Conservation (phyloP, 35 echinoderm and acorn worm species). For the Patiria miniata region DNA sequence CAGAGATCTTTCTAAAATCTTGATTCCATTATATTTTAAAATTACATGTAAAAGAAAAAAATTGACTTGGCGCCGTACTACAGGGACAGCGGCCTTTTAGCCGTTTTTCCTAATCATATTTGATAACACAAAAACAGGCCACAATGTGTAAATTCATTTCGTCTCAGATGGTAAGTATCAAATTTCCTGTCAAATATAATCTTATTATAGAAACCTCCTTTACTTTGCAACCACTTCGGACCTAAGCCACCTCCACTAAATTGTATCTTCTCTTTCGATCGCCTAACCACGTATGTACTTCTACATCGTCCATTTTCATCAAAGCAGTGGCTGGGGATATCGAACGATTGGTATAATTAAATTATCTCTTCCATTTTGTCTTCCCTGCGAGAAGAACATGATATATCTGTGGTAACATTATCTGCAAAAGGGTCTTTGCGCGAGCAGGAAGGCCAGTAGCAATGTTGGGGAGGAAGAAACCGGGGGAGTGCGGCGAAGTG, state of each 20-base stretch:
- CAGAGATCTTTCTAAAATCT: too few relatives aligned
- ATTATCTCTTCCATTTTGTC: neutral
- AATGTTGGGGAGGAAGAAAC: neutral
- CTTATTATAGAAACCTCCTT: neutral
- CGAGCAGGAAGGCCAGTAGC: neutral
- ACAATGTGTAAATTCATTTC: neutral
- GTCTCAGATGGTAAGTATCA: neutral
- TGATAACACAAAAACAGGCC: too few relatives aligned
- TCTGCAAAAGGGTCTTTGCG: neutral
- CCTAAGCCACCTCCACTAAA: neutral
- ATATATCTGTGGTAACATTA: constrained; percentile 16
- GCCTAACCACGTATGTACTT: neutral
- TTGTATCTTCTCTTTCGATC: neutral
- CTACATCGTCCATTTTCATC: neutral
- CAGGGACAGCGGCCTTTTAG: too few relatives aligned
- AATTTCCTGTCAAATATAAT: neutral
- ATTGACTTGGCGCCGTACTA: too few relatives aligned
- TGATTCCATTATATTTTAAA: too few relatives aligned
- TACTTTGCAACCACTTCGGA: neutral
- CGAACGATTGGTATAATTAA: constrained; percentile 13
- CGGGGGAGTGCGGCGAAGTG: too few relatives aligned
- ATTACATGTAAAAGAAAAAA: too few relatives aligned
- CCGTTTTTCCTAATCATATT: too few relatives aligned
- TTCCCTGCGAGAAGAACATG: neutral
- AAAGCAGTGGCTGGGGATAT: neutral